Evolutionary conservation across 2,888 invertebrate genomes (phyloP).

Genomic region (Digitonthophagus gazella): DNA sequence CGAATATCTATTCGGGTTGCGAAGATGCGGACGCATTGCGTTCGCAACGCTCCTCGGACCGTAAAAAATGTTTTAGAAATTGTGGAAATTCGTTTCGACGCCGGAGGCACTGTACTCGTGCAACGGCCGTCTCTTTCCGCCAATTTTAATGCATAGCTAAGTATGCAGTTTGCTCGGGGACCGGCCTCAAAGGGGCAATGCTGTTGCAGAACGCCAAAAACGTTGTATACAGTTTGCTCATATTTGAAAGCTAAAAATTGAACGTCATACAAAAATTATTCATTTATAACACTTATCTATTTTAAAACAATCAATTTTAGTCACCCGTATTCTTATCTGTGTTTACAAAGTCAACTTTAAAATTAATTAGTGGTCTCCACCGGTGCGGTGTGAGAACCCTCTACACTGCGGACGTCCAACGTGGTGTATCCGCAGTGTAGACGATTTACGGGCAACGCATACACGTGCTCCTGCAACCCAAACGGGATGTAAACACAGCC

Average conservation of each 20-base stretch:
- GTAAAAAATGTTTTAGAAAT: constrained; percentile 23
- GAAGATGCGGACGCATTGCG: not conserved
- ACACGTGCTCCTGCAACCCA: not conserved
- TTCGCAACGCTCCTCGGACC: constrained; percentile 17
- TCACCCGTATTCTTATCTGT: constrained; percentile 3
- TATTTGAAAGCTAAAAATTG: not conserved
- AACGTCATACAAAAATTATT: not conserved
- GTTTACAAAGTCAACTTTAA: constrained; percentile 26
- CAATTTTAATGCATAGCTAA: constrained; percentile 37
- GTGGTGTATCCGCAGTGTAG: constrained; percentile 3
- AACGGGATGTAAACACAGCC: constrained; percentile 4
- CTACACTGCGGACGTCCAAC: constrained; percentile 13
- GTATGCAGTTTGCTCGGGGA: constrained; percentile 30
- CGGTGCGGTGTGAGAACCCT: not conserved
- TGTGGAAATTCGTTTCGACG: constrained; percentile 20
- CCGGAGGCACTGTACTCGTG: constrained; percentile 2
- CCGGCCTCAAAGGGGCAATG: constrained; percentile 34
- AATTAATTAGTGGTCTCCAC: constrained; percentile 23
- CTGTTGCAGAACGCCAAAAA: constrained; percentile 25
- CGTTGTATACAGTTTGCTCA: not conserved
- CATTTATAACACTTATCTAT: too few species aligned
- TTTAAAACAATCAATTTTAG: not conserved
- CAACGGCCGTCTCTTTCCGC: not conserved
- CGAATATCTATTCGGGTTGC: not conserved
- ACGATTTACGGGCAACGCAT: not conserved